A percentile compares a stretch with the other conserved stretches of the same genome.
Evolutionary conservation across 2,797 vertebrate species (phyloP).

Genomic region (Sebastes kiyomatsui): DNA sequence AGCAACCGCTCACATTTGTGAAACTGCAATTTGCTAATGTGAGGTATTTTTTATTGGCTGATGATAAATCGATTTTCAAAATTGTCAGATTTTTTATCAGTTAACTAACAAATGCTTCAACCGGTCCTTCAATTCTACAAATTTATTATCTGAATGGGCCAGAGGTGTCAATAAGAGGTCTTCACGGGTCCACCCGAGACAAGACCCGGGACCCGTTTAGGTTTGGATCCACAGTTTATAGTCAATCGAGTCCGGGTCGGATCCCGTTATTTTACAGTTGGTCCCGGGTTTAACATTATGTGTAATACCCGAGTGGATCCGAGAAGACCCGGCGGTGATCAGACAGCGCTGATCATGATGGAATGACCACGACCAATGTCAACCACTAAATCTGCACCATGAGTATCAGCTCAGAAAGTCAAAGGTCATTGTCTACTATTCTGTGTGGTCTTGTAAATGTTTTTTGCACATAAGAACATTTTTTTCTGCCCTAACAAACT

Average conservation of each 20-base stretch:
- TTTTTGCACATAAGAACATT: background rate
- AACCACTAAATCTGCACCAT: background rate
- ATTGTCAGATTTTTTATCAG: background rate
- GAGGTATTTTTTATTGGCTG: too few species aligned
- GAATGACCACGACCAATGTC: background rate
- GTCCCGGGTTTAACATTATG: too few species aligned
- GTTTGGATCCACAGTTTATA: background rate
- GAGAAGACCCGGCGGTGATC: too few species aligned
- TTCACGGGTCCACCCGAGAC: background rate
- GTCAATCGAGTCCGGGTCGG: background rate
- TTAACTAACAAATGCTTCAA: background rate
- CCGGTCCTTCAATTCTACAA: background rate
- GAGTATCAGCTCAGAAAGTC: background rate
- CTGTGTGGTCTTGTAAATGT: background rate
- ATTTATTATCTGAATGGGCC: background rate
- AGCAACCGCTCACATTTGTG: too few species aligned
- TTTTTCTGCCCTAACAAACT: background rate
- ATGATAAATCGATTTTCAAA: too few species aligned
- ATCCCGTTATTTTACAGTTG: background rate
- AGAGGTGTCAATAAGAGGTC: background rate
- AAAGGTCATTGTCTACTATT: background rate
- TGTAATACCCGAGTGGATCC: too few species aligned
- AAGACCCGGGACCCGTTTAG: background rate
- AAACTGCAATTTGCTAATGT: too few species aligned
- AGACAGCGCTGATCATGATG: too few species aligned